Base-by-base conservation (phyloP, 2,888 invertebrate genomes). In the Thereva unica region DNA sequence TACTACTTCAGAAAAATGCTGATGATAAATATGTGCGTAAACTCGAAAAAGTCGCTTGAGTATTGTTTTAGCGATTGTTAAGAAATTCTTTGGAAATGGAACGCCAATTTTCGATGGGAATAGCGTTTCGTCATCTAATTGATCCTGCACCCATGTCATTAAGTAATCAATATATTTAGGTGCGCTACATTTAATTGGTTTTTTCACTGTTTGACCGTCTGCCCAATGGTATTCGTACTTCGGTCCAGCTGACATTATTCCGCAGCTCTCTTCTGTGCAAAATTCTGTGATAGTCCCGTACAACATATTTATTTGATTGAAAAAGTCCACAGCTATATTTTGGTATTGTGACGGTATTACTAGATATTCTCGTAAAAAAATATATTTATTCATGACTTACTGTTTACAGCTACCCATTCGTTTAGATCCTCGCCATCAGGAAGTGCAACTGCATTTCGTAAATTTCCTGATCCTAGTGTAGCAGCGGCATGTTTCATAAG, bases 191-290 rank as follows among this genome's bases (percentile, higher is more conserved):
- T 97, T 97, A 76, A 98, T 97, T 50, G 97, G 97, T 80, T 98
- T 98, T 82, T 98, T 95, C 37, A 97, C 95, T 0, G 95, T 95
- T 77, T 94, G 93, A 0, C 97, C 97, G 82, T 98, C 97, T 0
- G 98, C 98, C 99, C 99, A 99, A 82, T 97, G 97, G 83, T 99
- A 99, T 83, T 99, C 98, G 79, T 98, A 97, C 83, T 97, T 97
- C 71, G 97, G 97, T 50, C 98, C 98, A 9, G 98, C 98, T 7
- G 96, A 97, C 98, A 99, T 98, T 74, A 98, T 96, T 7, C 93
- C 91, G 82, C 96, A 98, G 72, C 93, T 93, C 76, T 96, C 94
- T 80, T 97, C 96, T 4, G 97, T 96, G 81, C 99, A 99, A 83
- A 97, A 97, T 83, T 99, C 99, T n/a, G 97, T 97, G 76, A 99